Evolutionary conservation across 1,140 invertebrate genomes (phyloP).

Genomic region (Halyomorpha halys): DNA sequence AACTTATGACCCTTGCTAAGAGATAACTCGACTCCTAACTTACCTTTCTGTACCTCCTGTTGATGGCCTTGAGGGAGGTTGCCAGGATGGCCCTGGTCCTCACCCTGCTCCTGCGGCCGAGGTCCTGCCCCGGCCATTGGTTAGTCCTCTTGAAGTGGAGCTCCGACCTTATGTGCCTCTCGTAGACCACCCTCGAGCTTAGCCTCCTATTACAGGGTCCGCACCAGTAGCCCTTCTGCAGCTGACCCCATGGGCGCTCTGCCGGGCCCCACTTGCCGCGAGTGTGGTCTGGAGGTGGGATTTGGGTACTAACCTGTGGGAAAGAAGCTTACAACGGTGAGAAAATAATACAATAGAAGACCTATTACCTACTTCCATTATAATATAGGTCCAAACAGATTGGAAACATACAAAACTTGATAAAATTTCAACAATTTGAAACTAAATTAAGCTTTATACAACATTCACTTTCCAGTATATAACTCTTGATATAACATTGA

Average conservation of each 20-base stretch:
- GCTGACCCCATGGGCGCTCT: constrained; percentile 35
- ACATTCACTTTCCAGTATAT: no score
- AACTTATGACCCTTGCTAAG: neutral
- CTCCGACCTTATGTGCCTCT: constrained; percentile 33
- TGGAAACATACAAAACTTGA: no score
- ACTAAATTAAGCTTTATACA: no score
- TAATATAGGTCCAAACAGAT: no score
- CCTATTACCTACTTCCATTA: no score
- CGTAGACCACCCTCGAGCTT: constrained; percentile 58
- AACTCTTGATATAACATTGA: no score
- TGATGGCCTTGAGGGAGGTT: neutral
- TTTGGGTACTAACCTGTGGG: neutral
- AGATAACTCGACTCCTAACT: no score
- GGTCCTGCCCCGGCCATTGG: neutral
- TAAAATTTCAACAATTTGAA: no score
- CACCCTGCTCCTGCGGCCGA: neutral
- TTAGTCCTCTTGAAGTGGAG: constrained; percentile 24
- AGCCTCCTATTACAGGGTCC: constrained; percentile 62
- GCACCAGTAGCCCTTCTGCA: constrained; percentile 55
- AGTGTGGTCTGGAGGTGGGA: constrained; percentile 54
- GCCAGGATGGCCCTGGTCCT: neutral
- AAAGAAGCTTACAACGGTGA: no score
- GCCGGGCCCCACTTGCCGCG: constrained; percentile 63
- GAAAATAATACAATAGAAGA: no score
- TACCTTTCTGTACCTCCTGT: constrained; percentile 16